These are phyloP conservation scores for Naso thynnoides DNA, from an alignment of 2,797 vertebrate genomes.

Conservation along the genomic window DNA sequence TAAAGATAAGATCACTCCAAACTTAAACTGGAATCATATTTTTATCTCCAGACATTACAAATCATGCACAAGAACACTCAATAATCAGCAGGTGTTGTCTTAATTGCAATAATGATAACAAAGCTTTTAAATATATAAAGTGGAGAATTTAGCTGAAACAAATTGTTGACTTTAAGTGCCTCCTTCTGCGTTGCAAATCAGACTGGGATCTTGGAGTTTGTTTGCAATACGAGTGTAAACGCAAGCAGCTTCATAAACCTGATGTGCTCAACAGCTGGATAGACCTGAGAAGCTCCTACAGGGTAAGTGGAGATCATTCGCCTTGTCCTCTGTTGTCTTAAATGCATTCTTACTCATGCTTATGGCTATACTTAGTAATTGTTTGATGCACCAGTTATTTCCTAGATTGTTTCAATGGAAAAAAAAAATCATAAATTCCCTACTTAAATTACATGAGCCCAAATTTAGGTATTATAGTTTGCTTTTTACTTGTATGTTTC, in stretches of 20 bases:
- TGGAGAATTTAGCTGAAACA: neutral
- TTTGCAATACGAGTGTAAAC: constrained; percentile 94
- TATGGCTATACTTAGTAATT: neutral
- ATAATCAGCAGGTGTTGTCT: neutral
- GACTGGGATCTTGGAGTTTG: constrained; percentile 98
- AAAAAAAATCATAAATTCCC: neutral
- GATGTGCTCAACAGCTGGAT: constrained; percentile 93
- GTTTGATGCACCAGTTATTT: neutral
- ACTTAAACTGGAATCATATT: neutral
- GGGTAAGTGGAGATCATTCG: constrained; percentile 77
- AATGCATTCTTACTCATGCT: neutral
- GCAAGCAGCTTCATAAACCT: constrained; percentile 94
- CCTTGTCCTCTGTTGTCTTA: neutral
- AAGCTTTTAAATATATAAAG: too few relatives aligned
- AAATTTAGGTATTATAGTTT: neutral
- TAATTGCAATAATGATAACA: too few relatives aligned
- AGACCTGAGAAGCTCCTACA: constrained; percentile 93
- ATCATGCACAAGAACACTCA: neutral
- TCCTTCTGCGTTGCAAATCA: constrained; percentile 55
- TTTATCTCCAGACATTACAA: neutral
- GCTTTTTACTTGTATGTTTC: constrained; percentile 1
- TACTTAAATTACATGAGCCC: neutral
- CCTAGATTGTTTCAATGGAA: neutral
- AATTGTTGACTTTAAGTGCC: neutral
- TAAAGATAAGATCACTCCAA: neutral